Evolutionary conservation across 2,888 invertebrate genomes (phyloP), one percentile per base, ranked within the genome.

Genomic region (Lasioglossum marginatum): DNA sequence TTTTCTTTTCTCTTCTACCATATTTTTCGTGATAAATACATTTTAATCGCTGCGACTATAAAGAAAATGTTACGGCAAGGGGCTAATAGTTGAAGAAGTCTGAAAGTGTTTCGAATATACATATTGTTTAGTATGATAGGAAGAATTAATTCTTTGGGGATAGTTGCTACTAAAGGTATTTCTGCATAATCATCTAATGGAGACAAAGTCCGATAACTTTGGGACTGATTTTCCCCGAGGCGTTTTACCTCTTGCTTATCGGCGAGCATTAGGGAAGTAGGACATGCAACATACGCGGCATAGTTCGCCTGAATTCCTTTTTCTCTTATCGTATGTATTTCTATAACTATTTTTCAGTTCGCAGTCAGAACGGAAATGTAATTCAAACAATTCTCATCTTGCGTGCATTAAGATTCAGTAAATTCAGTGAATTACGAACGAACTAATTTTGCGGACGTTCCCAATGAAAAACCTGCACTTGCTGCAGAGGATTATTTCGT

Each of bases 211-310:
- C 68, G 68, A 68, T 68, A 37, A 68, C 1, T 12, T 23, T 23
- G 10, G 37, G 34, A 37, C n/a, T 68, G 37, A 68, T 68, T 12
- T 68, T 34, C 23, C 68, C 19, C 37, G 37, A 37, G 23, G 37
- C 34, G 68, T 37, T 68, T 68, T 12, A 37, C 12, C 68, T 68
- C 23, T 23, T n/a, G 68, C 37, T 68, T 68, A 68, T 68, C 68
- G 37, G 16, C 19, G 10, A 68, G 12, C 68, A 68, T 68, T 68
- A 68, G 0, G 37, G 1, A 68, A 68, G 8, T 68, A 23, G 37
- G 6, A 68, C 68, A 68, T 40, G 23, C 37, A 37, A 23, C 31
- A 16, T 4, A 52, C 52, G 3, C n/a, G n/a, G 52, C n/a, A 60
- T 60, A 31, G 27, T 60, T 27, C 14, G 60, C 1, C 16, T 27